phyloP scores from a whole-genome alignment of 2,113 vertebrate genomes.

The Neogale vison region DNA sequence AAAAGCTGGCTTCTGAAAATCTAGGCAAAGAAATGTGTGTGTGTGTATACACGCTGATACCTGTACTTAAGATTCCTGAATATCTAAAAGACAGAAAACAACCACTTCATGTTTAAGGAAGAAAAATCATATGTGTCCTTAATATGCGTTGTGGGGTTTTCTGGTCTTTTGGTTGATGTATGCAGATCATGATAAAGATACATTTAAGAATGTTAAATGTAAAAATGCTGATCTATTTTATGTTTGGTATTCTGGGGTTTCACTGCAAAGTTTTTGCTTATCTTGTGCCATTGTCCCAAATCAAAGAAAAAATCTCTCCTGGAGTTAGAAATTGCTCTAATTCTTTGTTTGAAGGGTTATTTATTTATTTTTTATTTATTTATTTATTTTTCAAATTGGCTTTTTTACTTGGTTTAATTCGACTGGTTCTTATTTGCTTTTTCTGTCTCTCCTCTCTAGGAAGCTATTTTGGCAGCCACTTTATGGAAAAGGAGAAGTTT shows the following conservation, averaged over 20 bases:
- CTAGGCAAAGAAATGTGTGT: not conserved
- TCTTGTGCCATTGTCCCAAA: not conserved
- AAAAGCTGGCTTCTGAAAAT: not conserved
- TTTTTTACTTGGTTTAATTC: not conserved
- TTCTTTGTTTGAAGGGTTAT: not conserved
- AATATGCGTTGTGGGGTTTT: not conserved
- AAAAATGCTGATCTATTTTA: not conserved
- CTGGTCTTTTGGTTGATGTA: not conserved
- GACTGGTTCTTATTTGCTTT: not conserved
- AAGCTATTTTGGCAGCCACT: constrained; percentile 97
- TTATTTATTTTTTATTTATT: too few relatives aligned
- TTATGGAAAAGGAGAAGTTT: constrained; percentile 96
- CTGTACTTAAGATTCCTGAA: not conserved
- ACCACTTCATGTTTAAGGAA: not conserved
- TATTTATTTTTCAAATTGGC: not conserved
- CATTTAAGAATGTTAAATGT: not conserved
- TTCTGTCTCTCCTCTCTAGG: constrained; percentile 83
- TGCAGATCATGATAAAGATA: not conserved
- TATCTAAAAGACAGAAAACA: not conserved
- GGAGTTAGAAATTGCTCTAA: not conserved
- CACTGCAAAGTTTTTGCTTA: not conserved
- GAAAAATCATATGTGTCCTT: not conserved
- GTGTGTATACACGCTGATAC: not conserved
- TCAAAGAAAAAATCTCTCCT: not conserved
- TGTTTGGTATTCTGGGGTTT: not conserved